Evolutionary conservation across 2,888 invertebrate species (phyloP), one percentile per base, ranked within the genome.

Genomic region (Leptogaster cylindrica): DNA sequence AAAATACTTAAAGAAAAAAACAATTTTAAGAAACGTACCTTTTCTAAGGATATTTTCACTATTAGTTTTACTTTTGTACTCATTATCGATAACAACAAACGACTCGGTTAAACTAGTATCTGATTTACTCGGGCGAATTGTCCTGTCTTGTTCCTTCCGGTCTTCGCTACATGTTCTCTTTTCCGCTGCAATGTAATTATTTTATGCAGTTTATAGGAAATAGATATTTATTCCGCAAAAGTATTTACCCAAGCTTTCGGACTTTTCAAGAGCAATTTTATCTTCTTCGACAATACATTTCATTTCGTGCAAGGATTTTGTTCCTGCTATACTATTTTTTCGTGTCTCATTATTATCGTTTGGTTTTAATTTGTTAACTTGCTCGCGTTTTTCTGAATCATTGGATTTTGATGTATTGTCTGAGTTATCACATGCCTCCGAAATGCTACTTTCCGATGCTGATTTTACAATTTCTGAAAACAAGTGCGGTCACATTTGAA

Each of bases 101-200:
- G 94, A 93, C 77, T 95, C 94, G 0, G 92, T 92, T 14, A 95
- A 85, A 77, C 93, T 94, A 0, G 93, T 94, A 78, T 95, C 94
- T 2, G 93, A 93, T 83, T 94, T 94, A 81, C 94, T 94, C 6
- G 91, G 85, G 55, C 93, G 85, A 73, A 94, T 85, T 0, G 86
- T 86, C 36, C 91, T 84, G 1, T 87, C 87, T 64, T 76, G 78
- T 16, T 79, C 77, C 73, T 74, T 75, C 28, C 76, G 74, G 66
- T 80, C 81, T 61, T 81, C 82, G 7, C 78, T 75, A 28, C 80
- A 80, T 36, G 79, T 74, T 69, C 77, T 80, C 14, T 68, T 68
- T 16, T 70, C 71, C 14, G 65, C 70, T 70, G n/a, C 18, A 69
- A 67, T 33, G n/a, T 20, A 41, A 41, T 2, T 41, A 12, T 12